Base-by-base conservation (phyloP, 2,113 vertebrate genomes). In the Bolborhynchus lineola region DNA sequence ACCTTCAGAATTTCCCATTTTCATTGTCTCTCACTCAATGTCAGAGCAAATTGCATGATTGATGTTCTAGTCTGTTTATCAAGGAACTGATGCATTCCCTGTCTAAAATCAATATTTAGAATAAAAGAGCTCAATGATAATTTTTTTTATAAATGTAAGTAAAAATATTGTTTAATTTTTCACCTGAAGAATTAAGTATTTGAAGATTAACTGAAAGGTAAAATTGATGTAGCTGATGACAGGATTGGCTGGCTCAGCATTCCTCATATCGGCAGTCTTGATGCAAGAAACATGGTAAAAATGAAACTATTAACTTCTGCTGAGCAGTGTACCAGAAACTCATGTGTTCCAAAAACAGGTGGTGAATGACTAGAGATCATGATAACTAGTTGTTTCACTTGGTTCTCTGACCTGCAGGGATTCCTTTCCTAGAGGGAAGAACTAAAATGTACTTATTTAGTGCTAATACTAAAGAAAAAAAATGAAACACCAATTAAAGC, bases 1-100 rank as follows among this genome's bases (percentile, higher is more conserved):
- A 96, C 70, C 93, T 95, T 97, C 63, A 97, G 75, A 96, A 88
- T 78, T 31, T 88, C 68, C 29, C 3, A 0, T 11, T 53, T 95
- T 92, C 52, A 55, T 16, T 2, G 15, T 41, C 64, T 55, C 89
- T 92, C 57, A 92, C 47, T 94, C 88, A 85, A 92, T 97, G 95
- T 95, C 90, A 97, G 37, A 70, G 33, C 74, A 98, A 97, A 97
- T 95, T 95, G 33, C 92, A 94, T 97, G 82, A 97, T 81, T 96
- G 95, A 97, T 96, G 87, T 71, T 77, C 62, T 69, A 70, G 82
- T 49, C 57, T 95, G 10, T 88, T 95, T 86, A 88, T 93, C 86
- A 92, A 91, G 87, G 71, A 93, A 95, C 63, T 77, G 57, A 29
- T 71, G 67, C 24, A 91, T 91, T 94, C 74, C 63, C 31, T 86